These are phyloP conservation scores for Madoqua kirkii DNA, from an alignment of 2,113 vertebrate genomes.

Conservation along the genomic window DNA sequence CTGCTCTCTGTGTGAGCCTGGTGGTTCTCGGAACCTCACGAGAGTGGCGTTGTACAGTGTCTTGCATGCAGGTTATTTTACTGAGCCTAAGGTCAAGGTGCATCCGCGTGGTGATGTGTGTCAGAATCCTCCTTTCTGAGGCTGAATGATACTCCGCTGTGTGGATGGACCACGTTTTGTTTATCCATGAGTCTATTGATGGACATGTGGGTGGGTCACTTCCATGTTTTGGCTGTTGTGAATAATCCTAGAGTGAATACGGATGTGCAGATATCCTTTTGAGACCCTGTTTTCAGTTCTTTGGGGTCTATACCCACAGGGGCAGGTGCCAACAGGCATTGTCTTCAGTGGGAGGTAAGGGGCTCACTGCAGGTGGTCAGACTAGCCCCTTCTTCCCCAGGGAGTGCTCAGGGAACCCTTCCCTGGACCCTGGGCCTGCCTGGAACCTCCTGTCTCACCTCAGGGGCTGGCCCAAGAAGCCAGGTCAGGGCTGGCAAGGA, in stretches of 20 bases:
- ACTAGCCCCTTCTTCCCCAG: neutral
- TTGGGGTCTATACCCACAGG: neutral
- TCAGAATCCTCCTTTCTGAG: neutral
- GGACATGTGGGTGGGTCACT: neutral
- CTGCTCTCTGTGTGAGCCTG: neutral
- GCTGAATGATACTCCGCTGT: fast-evolving
- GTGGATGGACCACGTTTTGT: too few relatives aligned
- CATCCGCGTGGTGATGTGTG: fast-evolving
- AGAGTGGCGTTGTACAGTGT: too few relatives aligned
- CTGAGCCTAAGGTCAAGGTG: neutral
- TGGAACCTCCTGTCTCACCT: neutral
- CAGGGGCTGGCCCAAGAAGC: neutral
- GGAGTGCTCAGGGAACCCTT: neutral
- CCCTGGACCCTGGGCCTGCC: neutral
- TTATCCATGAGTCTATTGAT: fast-evolving
- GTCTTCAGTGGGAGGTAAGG: neutral
- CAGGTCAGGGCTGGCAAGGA: neutral
- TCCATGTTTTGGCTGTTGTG: neutral
- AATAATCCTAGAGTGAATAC: too few relatives aligned
- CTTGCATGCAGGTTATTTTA: neutral
- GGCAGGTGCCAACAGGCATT: neutral
- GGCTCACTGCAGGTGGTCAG: neutral
- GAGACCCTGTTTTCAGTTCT: neutral
- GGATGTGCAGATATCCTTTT: too few relatives aligned
- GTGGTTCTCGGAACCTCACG: neutral